Base-by-base conservation (phyloP, 2,113 vertebrate genomes). In the Odocoileus hemionus region DNA sequence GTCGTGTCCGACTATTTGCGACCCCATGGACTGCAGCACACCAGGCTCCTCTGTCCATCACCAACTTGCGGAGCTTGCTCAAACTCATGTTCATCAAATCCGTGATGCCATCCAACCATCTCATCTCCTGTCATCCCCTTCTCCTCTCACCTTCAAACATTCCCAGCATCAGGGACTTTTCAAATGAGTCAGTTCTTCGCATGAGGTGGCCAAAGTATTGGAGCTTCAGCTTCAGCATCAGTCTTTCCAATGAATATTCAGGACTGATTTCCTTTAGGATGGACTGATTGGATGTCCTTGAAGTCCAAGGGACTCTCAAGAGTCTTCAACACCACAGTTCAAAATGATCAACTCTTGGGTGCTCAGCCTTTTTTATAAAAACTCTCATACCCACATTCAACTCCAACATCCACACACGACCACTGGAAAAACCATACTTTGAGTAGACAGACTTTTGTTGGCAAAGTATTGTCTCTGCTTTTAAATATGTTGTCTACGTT, bases 381-480 rank as follows among this genome's bases (percentile, higher is more conserved):
- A 11, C 17, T 70, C 21, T 36, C n/a, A 70, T 19, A 70, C 23
- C 17, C 64, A 70, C 64, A n/a, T 21, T 9, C n/a, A 70, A 11
- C 17, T 70, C 21, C 36, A 19, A 70, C n/a, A 70, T 12, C 9
- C 64, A 70, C 64, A 70, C 1, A 36, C 23, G n/a, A 70, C 17
- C 11, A 36, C 11, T 6, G 64, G 19, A 70, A 70, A 70, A 70
- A 70, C 4, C 67, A 23, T 23, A 70, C n/a, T 70, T 70, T 11
- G 67, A 36, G 2, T 36, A 70, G 64, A 67, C 0, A 0, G n/a
- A 36, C 21, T 2, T 5, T 36, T 70, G n/a, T 36, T 9, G 4
- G 64, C n/a, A 70, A 36, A 23, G n/a, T 36, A 36, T 6, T 70
- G 23, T 70, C 67, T 70, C 19, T 70, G 19, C n/a, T 70, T 70